Conservation (phyloP, 2,797 vertebrate species). For the Platyrinchus mystaceus region DNA sequence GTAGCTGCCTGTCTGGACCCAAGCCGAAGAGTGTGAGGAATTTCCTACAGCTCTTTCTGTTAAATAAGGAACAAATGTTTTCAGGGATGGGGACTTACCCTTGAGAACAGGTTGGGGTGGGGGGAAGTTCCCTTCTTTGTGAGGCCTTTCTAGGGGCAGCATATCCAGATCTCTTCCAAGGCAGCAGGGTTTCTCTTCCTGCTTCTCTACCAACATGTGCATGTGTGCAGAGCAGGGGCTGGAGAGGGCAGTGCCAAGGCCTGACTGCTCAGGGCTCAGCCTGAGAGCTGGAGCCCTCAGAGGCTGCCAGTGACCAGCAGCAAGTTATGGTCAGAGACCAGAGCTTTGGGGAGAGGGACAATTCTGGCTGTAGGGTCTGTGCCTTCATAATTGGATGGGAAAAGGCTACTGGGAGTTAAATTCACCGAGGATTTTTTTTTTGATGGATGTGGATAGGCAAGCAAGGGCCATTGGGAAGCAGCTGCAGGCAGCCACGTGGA, state of each 20-base stretch:
- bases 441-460: neutral
- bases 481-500: neutral
- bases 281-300: neutral
- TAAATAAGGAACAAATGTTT: constrained; percentile 34
- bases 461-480: neutral
- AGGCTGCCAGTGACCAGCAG: neutral
- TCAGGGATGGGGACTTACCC: neutral
- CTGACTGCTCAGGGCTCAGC: neutral
- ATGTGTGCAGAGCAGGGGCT: neutral
- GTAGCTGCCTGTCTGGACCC: constrained; percentile 8
- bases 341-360: neutral
- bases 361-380: neutral
- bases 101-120: neutral
- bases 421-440: neutral
- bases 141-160: neutral
- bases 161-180: neutral
- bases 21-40: neutral
- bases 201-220: neutral
- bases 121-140: neutral
- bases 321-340: neutral
- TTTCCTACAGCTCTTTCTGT: constrained; percentile 22
- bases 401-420: neutral
- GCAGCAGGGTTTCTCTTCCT: neutral
- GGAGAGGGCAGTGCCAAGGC: neutral
- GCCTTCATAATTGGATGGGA: neutral